phyloP scores from a whole-genome alignment of 2,113 vertebrate species.

The Eurystomus gularis region DNA sequence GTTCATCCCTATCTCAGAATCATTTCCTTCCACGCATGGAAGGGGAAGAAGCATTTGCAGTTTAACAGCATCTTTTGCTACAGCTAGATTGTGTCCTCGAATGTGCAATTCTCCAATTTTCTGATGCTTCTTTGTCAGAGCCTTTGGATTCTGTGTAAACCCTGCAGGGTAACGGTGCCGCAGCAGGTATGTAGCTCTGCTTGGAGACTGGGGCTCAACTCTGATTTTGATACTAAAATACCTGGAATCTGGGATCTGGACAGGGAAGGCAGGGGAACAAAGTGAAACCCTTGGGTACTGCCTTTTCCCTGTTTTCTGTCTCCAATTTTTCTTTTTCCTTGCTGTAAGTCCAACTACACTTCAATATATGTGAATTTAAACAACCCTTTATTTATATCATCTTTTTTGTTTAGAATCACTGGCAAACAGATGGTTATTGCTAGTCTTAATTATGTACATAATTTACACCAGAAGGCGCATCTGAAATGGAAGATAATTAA shows the following conservation, averaged over 20 bases:
- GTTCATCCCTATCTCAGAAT: background rate
- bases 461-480: conserved; percentile 36
- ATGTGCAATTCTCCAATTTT: background rate
- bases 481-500: conserved; percentile 16
- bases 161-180: background rate
- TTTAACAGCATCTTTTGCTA: background rate
- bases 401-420: background rate
- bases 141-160: background rate
- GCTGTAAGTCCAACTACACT: background rate
- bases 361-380: background rate
- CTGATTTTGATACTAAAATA: background rate
- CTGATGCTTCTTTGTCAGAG: background rate
- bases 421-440: conserved; percentile 31
- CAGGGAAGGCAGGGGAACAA: background rate
- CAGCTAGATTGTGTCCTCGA: background rate
- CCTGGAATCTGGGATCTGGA: background rate
- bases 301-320: background rate
- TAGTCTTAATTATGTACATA: conserved; percentile 10
- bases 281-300: background rate
- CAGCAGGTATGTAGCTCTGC: background rate
- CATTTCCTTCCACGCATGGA: background rate
- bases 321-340: background rate
- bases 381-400: background rate
- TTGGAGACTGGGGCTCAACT: background rate
- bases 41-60: background rate